Evolutionary conservation across 2,797 vertebrate genomes (phyloP), one percentile per base, ranked within the genome.

Genomic region (Silurus lanzhouensis): DNA sequence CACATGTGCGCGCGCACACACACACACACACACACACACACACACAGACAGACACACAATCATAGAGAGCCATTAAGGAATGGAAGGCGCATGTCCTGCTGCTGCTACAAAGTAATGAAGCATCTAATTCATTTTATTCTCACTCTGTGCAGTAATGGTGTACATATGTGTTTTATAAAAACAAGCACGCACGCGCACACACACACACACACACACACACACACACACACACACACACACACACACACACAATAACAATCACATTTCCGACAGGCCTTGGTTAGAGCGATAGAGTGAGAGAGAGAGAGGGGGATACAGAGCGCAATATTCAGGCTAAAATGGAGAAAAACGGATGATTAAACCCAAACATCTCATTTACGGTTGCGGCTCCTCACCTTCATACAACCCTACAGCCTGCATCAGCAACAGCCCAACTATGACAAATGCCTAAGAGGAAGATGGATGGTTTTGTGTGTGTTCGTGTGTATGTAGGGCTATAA

Each of bases 181-280:
- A 77, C 81, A 67, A 60, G 61, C 55, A 48, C 13, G 61, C 55
- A 57, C 8, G 70, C 60, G 81, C 67, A 74, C 58, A 76, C 57
- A 61, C 27, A 80, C 63, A 84, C 67, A 72, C 70, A 78, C 66
- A 68, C 63, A 78, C 63, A 76, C 84, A 78, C 80, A 80, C 46
- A 76, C 58, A 67, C 46, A 75, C 38, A 81, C 67, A 70, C 60
- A 76, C 74, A 55, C 61, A 84, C 25, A 71, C 74, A 86, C 76
- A 64, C 63, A 67, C 20, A 81, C n/a, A 67, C 74, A 88, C 27
- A 57, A 71, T 46, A n/a, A 38, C 19, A 17, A 75, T 75, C 82
- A 66, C 27, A 20, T 25, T 87, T n/a, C 63, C 27, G 27, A n/a
- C 6, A 55, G 44, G 10, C 55, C 66, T 67, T 20, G 44, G 13